These are phyloP conservation scores for Phymorhynchus buccinoides DNA, from an alignment of 1,140 invertebrate genomes.

Conservation along the genomic window DNA sequence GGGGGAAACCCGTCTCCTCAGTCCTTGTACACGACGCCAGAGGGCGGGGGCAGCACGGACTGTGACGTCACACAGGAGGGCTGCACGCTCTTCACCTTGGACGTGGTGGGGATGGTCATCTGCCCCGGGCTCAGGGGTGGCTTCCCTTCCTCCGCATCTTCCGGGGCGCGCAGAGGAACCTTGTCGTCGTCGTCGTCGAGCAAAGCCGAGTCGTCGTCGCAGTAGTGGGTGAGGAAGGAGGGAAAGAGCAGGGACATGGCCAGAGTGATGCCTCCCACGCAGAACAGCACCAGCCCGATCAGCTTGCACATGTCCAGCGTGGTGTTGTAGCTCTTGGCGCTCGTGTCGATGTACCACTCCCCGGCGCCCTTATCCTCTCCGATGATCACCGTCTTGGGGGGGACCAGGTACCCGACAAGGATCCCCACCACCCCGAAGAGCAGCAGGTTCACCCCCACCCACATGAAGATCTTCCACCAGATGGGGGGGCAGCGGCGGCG, in stretches of 20 bases:
- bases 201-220: slow-evolving; percentile 68
- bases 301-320: slow-evolving; percentile 76
- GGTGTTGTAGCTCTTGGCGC: slow-evolving; percentile 75
- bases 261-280: slow-evolving; percentile 75
- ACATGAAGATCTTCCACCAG: slow-evolving; percentile 75
- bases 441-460: slow-evolving; percentile 74
- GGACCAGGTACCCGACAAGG: slow-evolving; percentile 76
- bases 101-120: slow-evolving; percentile 65
- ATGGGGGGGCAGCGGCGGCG: slow-evolving; percentile 68
- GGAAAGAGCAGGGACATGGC: slow-evolving; percentile 75
- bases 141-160: slow-evolving; percentile 47
- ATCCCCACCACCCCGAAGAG: slow-evolving; percentile 74
- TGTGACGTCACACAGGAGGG: slow-evolving; percentile 55
- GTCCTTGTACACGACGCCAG: slow-evolving; percentile 21
- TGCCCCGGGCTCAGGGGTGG: slow-evolving; percentile 63
- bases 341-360: slow-evolving; percentile 74
- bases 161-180: slow-evolving; percentile 47
- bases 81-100: slow-evolving; percentile 68
- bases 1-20: not conserved
- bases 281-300: slow-evolving; percentile 76
- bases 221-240: slow-evolving; percentile 73
- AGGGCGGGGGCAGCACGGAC: slow-evolving; percentile 43
- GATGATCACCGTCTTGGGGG: slow-evolving; percentile 72
- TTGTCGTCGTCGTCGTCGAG: slow-evolving; percentile 60
- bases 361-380: slow-evolving; percentile 68